Conservation (phyloP, 2,797 vertebrate species). For the Anisognathus igniventris region DNA sequence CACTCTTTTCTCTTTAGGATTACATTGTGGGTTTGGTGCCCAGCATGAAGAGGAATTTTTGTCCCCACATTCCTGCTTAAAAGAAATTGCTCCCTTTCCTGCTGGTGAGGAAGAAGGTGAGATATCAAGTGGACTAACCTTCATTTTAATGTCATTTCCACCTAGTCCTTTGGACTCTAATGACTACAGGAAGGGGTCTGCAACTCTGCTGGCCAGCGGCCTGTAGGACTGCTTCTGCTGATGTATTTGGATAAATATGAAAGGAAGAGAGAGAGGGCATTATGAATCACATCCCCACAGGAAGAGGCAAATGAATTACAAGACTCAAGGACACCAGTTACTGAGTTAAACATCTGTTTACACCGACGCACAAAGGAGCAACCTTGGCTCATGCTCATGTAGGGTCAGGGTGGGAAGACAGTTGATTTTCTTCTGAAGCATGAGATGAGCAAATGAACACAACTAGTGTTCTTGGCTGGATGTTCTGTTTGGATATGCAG, state of each 20-base stretch:
- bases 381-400: background rate
- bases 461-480: background rate
- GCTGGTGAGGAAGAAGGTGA: background rate
- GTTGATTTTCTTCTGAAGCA: background rate
- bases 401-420: background rate
- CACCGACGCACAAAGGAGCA: background rate
- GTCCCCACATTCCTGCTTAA: background rate
- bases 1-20: background rate
- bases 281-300: background rate
- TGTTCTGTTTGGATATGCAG: background rate
- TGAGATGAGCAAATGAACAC: background rate
- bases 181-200: background rate
- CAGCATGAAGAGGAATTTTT: background rate
- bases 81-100: background rate
- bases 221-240: background rate
- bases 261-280: background rate
- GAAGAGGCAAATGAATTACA: slow-evolving; percentile 18
- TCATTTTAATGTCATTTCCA: background rate
- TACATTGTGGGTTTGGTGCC: background rate
- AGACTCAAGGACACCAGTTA: background rate
- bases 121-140: background rate
- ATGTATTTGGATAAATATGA: background rate
- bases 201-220: background rate
- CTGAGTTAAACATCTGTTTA: slow-evolving; percentile 27
- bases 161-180: background rate